Conservation (phyloP, 2,888 invertebrate species). For the Heliconius charithonia region DNA sequence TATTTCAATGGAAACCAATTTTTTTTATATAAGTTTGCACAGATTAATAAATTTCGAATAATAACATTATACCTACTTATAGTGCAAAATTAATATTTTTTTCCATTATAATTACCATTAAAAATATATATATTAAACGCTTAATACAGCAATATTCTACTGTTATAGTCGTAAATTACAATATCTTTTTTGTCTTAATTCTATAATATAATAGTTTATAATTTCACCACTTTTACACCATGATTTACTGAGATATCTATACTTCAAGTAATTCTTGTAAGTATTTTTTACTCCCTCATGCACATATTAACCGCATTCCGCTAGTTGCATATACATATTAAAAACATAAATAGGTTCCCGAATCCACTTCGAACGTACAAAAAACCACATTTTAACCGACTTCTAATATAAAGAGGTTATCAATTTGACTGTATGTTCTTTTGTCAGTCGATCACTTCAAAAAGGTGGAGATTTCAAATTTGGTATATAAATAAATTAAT, state of each 20-base stretch:
- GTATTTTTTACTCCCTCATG: neutral
- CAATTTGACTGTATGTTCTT: too few species aligned
- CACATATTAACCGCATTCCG: neutral
- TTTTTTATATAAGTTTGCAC: neutral
- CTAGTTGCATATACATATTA: neutral
- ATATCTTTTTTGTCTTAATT: neutral
- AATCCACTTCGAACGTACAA: neutral
- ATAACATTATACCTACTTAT: neutral
- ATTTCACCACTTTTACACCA: neutral
- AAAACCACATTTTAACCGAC: too few species aligned
- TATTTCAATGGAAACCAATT: neutral
- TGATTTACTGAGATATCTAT: neutral
- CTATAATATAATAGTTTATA: neutral
- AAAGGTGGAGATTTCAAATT: too few species aligned
- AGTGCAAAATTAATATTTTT: neutral
- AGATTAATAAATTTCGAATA: conserved; percentile 10
- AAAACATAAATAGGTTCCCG: neutral
- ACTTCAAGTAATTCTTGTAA: neutral
- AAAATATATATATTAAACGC: too few species aligned
- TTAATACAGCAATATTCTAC: neutral
- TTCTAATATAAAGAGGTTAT: too few species aligned
- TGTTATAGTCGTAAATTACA: neutral
- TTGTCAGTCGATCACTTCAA: too few species aligned
- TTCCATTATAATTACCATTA: neutral
- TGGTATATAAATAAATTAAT: too few species aligned